Base-by-base conservation (phyloP, 2,888 invertebrate genomes). In the Stenurella melanura region DNA sequence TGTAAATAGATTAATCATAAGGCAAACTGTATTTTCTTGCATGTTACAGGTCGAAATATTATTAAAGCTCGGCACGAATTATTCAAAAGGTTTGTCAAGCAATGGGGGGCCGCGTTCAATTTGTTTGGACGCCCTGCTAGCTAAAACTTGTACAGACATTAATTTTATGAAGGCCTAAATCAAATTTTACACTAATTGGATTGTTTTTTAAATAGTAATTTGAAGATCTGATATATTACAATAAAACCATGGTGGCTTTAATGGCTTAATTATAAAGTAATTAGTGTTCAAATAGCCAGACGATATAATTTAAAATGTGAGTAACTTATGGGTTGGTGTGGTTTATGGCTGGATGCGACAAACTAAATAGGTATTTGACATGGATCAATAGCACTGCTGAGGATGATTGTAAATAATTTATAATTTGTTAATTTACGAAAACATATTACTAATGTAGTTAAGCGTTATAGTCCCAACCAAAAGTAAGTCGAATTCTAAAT, bases 111-210 rank as follows among this genome's bases (percentile, higher is more conserved):
- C 58, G 1, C 11, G 58, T 18, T 18, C 19, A 21, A 21, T 58
- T 21, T 58, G 18, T 18, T 58, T 58, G 21, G 58, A 58, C 58
- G 58, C 18, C 58, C 58, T 58, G 58, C 58, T 58, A 58, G 58
- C 58, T 58, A 19, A 58, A 58, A 19, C 58, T 58, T 21, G 58
- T 58, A 58, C 58, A 15, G 58, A 19, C 18, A 18, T 58, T 50
- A 50, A 50, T 18, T 58, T 58, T 58, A 19, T 58, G 58, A 21
- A 58, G 58, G 58, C 19, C 12, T 21, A 19, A 58, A 19, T 19
- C 19, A 58, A 58, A 19, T 19, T 58, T 19, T 19, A 54, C 18
- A 56, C 58, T 58, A 58, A 58, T 58, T 58, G 58, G 58, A 58
- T 19, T 21, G 19, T 19, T 58, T 21, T 58, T 19, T 21, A 58